phyloP scores from a whole-genome alignment of 2,888 invertebrate genomes.

The Drosophila aldrichi region DNA sequence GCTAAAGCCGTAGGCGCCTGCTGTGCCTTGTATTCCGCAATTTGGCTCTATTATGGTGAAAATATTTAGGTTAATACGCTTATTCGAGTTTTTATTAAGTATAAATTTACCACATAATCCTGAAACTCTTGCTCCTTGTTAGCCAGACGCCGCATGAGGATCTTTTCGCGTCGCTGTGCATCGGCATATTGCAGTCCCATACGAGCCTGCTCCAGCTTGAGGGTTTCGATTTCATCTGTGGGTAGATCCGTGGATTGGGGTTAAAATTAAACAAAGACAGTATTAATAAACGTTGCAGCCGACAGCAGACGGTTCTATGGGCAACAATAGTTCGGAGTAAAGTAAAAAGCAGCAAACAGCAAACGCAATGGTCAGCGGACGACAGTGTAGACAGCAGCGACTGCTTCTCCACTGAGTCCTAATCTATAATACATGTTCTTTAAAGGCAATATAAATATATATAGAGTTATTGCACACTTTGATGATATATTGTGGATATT shows the following conservation, averaged over 20 bases:
- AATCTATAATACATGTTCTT: constrained; percentile 61
- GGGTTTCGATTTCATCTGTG: constrained; percentile 83
- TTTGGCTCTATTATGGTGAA: constrained; percentile 90
- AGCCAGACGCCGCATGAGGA: constrained; percentile 95
- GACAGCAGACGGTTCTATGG: neutral
- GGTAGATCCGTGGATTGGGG: constrained; percentile 5
- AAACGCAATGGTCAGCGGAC: constrained; percentile 37
- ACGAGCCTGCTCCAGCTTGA: constrained; percentile 91
- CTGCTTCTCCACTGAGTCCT: constrained; percentile 1
- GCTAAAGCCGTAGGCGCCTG: constrained; percentile 92
- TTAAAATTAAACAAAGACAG: constrained; percentile 22
- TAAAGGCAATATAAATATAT: constrained; percentile 38
- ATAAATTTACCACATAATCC: constrained; percentile 92
- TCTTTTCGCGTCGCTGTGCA: constrained; percentile 95
- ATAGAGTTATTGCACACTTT: constrained; percentile 23
- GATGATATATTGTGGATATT: constrained; percentile 35
- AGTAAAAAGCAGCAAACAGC: constrained; percentile 58
- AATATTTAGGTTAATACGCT: neutral
- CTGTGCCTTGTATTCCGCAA: constrained; percentile 95
- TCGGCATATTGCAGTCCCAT: constrained; percentile 93
- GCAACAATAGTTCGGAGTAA: constrained; percentile 11
- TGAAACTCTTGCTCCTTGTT: constrained; percentile 99
- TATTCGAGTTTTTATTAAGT: no score
- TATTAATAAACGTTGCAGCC: constrained; percentile 28
- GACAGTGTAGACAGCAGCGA: neutral